phyloP scores from a whole-genome alignment of 2,797 vertebrate genomes.

The Premnoplex brunnescens region DNA sequence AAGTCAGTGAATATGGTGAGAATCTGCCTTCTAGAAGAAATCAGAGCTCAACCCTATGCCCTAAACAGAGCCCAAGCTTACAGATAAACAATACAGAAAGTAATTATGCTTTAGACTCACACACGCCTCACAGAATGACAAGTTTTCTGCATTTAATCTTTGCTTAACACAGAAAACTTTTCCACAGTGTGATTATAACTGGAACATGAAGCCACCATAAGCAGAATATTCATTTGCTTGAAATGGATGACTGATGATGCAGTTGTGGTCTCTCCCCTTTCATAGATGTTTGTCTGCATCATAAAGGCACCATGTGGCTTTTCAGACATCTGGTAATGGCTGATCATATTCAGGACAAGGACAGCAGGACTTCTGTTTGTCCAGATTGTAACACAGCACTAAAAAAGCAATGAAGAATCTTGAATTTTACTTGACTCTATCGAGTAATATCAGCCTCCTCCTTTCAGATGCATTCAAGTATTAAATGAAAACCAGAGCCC shows the following conservation, averaged over 20 bases:
- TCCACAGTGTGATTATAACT: neutral
- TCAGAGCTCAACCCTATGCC: neutral
- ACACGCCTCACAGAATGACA: neutral
- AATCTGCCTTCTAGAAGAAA: neutral
- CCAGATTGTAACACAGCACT: neutral
- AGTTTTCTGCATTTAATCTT: neutral
- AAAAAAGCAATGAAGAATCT: neutral
- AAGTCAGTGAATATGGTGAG: neutral
- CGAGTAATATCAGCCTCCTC: neutral
- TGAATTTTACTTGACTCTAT: conserved; percentile 9
- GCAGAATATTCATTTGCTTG: neutral
- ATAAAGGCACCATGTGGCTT: neutral
- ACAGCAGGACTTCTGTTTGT: neutral
- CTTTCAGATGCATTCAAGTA: neutral
- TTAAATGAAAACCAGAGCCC: conserved; percentile 32
- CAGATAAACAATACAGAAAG: neutral
- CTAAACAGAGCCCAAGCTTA: neutral
- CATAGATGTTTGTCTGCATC: neutral
- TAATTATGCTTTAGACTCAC: neutral
- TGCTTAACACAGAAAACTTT: neutral
- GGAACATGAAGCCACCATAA: neutral
- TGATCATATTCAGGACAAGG: neutral
- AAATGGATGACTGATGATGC: neutral
- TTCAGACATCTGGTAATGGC: neutral
- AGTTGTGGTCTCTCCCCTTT: neutral